These are phyloP conservation scores for Spermophilus dauricus DNA, from an alignment of 2,113 vertebrate species.

Conservation along the genomic window DNA sequence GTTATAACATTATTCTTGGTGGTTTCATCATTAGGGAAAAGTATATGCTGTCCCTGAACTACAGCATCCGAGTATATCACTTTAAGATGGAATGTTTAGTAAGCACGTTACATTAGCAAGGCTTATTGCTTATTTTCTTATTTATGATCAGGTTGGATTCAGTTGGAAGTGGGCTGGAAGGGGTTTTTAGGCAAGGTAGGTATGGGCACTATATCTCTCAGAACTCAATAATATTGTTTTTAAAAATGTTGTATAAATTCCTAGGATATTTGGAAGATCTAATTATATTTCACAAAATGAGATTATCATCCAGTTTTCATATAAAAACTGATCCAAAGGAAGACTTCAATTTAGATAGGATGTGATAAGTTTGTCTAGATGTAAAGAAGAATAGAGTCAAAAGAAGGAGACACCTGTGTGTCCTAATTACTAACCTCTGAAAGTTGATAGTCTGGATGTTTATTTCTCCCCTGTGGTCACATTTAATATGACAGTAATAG, in stretches of 20 bases:
- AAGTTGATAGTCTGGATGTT: neutral
- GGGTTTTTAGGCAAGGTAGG: neutral
- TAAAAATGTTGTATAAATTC: neutral
- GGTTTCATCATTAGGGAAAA: constrained; percentile 27
- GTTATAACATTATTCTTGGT: constrained; percentile 45
- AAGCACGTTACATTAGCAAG: constrained; percentile 27
- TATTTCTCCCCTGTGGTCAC: neutral
- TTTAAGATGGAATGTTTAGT: constrained; percentile 50
- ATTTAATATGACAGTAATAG: neutral
- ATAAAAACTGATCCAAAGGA: constrained; percentile 14
- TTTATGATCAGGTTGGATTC: constrained; percentile 52
- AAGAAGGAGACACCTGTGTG: neutral
- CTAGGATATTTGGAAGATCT: neutral
- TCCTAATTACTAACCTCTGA: constrained; percentile 1
- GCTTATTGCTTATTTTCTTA: constrained; percentile 24
- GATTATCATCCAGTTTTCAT: neutral
- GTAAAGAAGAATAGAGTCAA: neutral
- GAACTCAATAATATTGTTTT: neutral
- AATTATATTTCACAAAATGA: neutral
- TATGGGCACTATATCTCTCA: neutral
- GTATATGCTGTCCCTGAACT: constrained; percentile 46
- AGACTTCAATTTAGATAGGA: constrained; percentile 57
- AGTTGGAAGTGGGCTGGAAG: constrained; percentile 30
- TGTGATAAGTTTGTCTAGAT: neutral
- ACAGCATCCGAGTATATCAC: constrained; percentile 9